Percentiles rank a stretch among this genome's conserved stretches.
Evolutionary conservation across 2,113 vertebrate species (phyloP).

Genomic region (Xiphophorus couchianus): DNA sequence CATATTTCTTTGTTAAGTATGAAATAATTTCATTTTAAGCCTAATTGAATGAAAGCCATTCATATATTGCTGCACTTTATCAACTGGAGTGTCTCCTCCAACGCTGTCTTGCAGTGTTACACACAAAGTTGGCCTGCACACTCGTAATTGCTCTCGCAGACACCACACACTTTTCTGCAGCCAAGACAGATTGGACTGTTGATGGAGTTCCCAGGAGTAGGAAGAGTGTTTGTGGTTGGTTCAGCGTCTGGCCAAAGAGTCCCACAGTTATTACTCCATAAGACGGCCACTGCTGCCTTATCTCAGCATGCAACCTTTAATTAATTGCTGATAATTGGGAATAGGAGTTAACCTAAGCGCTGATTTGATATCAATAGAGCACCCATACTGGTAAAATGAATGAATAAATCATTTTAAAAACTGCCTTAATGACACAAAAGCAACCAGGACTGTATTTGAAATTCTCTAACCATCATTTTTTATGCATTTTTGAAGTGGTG

Average conservation of each 20-base stretch:
- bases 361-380: slow-evolving; percentile 61
- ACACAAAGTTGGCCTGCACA: slow-evolving; percentile 4
- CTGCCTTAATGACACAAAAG: neutral
- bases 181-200: slow-evolving; percentile 42
- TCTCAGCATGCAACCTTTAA: slow-evolving; percentile 67
- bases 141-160: neutral
- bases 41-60: neutral
- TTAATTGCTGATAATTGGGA: slow-evolving; percentile 76
- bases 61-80: neutral
- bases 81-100: neutral
- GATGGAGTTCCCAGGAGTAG: slow-evolving; percentile 39
- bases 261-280: slow-evolving; percentile 39
- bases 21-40: neutral
- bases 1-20: slow-evolving; percentile 4
- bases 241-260: slow-evolving; percentile 34
- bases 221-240: slow-evolving; percentile 37
- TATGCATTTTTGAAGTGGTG: too few relatives aligned
- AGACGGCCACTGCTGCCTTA: slow-evolving; percentile 59
- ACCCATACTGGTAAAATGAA: slow-evolving; percentile 2
- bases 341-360: slow-evolving; percentile 62
- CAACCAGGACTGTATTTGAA: neutral
- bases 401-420: neutral
- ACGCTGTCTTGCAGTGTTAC: neutral
- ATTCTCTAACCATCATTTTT: neutral
- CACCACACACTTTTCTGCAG: slow-evolving; percentile 18